A percentile compares a stretch with the other conserved stretches of the same genome.
Evolutionary conservation across 2,888 invertebrate species (phyloP).

Genomic region (Ophion obscuratus): DNA sequence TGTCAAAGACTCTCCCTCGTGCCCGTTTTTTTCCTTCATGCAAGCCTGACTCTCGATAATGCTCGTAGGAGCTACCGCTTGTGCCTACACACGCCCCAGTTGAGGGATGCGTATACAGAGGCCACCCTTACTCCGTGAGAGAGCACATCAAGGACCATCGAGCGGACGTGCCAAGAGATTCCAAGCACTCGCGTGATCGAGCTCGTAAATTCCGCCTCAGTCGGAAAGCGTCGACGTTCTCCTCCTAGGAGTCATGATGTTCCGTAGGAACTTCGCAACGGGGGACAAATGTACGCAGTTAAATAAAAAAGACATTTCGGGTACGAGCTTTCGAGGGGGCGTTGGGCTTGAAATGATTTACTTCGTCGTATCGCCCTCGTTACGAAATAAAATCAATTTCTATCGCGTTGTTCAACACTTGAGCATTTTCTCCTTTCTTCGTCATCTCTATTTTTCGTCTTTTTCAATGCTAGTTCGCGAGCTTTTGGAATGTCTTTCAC

Average conservation of each 20-base stretch:
- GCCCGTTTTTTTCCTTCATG: conserved; percentile 17
- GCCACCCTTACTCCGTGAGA: background rate
- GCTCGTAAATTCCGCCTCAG: background rate
- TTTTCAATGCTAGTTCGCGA: too few relatives aligned
- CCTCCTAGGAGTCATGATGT: background rate
- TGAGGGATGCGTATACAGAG: conserved; percentile 1
- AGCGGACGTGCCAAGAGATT: conserved; percentile 14
- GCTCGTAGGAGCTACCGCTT: background rate
- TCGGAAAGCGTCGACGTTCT: conserved; percentile 1
- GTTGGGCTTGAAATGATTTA: too few relatives aligned
- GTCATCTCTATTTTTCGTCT: too few relatives aligned
- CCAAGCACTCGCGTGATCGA: background rate
- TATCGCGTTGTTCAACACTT: too few relatives aligned
- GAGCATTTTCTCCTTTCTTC: too few relatives aligned
- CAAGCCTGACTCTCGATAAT: background rate
- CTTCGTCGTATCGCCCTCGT: too few relatives aligned
- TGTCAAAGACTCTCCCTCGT: conserved; percentile 23
- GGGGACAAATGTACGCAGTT: background rate
- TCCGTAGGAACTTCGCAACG: background rate
- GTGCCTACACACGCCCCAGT: background rate
- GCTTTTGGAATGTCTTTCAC: too few relatives aligned
- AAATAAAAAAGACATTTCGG: background rate
- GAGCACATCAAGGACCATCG: conserved; percentile 1
- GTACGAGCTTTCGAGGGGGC: too few relatives aligned
- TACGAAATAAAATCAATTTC: too few relatives aligned